These are phyloP conservation scores for Trididemnum clinides DNA, from an alignment of 23 tunicate species.

Conservation along the genomic window DNA sequence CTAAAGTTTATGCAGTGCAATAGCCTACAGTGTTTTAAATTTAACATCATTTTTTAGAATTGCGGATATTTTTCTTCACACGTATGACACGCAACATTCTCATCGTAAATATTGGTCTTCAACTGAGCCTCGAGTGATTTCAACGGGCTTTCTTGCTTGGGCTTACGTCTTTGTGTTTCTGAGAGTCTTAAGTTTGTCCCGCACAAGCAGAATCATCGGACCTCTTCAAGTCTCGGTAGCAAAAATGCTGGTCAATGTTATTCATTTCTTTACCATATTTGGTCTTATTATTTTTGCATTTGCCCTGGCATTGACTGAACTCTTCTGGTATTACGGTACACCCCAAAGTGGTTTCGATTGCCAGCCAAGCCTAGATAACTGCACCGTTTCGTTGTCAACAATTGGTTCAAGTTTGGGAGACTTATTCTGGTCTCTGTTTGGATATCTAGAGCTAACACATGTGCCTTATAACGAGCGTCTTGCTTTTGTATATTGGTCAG, in stretches of 20 bases:
- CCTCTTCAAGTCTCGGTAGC: constrained; percentile 86
- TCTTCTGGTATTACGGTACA: constrained; percentile 93
- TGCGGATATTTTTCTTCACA: constrained; percentile 1
- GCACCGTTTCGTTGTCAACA: neutral
- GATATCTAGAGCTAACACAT: constrained; percentile 42
- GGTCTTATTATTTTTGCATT: constrained; percentile 74
- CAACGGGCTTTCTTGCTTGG: constrained; percentile 66
- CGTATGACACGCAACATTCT: neutral
- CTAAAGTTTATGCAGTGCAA: no score
- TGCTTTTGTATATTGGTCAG: neutral
- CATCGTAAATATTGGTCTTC: constrained; percentile 44
- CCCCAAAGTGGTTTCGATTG: neutral
- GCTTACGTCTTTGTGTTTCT: constrained; percentile 73
- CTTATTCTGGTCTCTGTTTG: constrained; percentile 83
- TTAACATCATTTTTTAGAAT: neutral
- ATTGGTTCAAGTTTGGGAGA: constrained; percentile 25
- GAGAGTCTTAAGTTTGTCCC: constrained; percentile 54
- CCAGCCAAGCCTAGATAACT: neutral
- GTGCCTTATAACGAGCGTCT: neutral
- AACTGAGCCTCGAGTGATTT: constrained; percentile 54
- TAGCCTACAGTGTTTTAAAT: no score
- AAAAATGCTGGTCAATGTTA: constrained; percentile 69
- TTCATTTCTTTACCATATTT: constrained; percentile 69
- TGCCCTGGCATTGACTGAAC: constrained; percentile 77
- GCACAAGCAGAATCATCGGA: constrained; percentile 59